Conservation (phyloP, 2,113 vertebrate genomes). For the Hylia prasina region DNA sequence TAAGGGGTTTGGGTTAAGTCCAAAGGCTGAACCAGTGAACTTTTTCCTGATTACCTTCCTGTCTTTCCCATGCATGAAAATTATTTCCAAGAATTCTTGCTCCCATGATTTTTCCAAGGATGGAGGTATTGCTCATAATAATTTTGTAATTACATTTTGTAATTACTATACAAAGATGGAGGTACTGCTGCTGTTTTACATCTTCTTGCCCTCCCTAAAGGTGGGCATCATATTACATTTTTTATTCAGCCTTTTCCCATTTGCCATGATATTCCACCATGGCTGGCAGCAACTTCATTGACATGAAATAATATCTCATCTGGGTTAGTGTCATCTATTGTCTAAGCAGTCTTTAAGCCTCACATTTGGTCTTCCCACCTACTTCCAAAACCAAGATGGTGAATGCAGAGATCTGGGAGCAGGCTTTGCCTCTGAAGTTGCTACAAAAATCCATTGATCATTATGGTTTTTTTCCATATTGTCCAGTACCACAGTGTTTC, state of each 20-base stretch:
- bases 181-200: neutral
- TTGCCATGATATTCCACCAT: neutral
- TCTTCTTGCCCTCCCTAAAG: neutral
- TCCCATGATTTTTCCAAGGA: neutral
- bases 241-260: neutral
- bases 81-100: neutral
- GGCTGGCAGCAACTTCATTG: neutral
- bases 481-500: neutral
- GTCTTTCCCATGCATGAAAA: neutral
- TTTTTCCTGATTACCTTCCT: neutral
- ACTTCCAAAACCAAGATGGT: neutral
- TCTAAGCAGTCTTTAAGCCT: neutral
- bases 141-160: neutral
- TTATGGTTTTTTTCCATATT: neutral
- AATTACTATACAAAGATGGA: neutral
- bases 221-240: neutral
- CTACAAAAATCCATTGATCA: neutral
- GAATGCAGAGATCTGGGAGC: neutral
- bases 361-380: neutral
- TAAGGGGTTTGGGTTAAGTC: neutral
- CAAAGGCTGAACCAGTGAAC: neutral
- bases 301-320: neutral
- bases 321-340: neutral
- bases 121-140: neutral
- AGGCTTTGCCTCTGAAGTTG: neutral